Percentiles rank a stretch among this genome's conserved stretches.
These are phyloP conservation scores for Archegozetes longisetosus DNA, from an alignment of 1,140 invertebrate species.

Conservation along the genomic window DNA sequence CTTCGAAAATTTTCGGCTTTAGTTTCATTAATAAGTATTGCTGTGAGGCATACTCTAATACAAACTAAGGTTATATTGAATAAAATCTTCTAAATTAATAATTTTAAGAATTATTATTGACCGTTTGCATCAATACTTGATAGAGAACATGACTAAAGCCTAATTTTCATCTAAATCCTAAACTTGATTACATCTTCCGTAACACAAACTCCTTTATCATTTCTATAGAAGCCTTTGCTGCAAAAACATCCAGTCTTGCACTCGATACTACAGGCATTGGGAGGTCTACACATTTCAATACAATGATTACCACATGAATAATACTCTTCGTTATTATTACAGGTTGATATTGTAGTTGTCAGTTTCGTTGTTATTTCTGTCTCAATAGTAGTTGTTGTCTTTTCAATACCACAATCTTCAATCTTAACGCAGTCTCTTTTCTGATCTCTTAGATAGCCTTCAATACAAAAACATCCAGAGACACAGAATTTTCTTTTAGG, in stretches of 20 bases:
- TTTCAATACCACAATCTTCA: not conserved
- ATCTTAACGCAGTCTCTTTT: not conserved
- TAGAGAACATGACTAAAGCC: no score
- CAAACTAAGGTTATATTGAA: no score
- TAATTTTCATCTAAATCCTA: no score
- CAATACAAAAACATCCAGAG: not conserved
- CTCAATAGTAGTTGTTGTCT: not conserved
- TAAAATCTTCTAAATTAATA: no score
- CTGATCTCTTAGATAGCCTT: not conserved
- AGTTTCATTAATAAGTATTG: no score
- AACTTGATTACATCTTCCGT: not conserved
- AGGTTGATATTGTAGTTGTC: not conserved
- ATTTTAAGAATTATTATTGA: no score
- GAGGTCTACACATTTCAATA: not conserved
- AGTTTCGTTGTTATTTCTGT: not conserved
- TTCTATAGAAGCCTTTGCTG: not conserved
- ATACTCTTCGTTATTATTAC: not conserved
- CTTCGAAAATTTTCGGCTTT: no score
- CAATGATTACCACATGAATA: not conserved
- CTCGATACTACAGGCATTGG: not conserved
- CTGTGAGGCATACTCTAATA: no score
- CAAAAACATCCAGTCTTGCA: constrained; percentile 15
- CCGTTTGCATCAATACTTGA: no score
- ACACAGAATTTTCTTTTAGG: not conserved
- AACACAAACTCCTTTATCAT: not conserved